Evolutionary conservation across 2,797 vertebrate species (phyloP).

Genomic region (Typhlichthys eigenmanni): DNA sequence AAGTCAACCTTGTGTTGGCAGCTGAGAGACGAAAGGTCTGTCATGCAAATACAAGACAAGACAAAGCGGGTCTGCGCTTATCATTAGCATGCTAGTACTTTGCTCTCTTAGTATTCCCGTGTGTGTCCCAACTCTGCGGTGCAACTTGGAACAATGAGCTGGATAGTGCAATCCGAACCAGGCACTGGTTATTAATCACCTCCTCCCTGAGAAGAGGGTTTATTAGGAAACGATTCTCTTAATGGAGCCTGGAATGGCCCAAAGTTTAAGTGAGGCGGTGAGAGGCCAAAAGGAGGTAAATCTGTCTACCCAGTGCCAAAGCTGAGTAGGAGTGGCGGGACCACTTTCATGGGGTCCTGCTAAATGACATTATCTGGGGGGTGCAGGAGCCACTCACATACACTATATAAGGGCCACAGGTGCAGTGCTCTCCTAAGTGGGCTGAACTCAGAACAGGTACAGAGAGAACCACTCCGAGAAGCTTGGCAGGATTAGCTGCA

Average conservation of each 20-base stretch:
- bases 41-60: too few species aligned
- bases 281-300: slow-evolving; percentile 54
- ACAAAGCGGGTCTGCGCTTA: slow-evolving; percentile 5
- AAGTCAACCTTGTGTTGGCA: background rate
- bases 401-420: slow-evolving; percentile 50
- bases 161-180: slow-evolving; percentile 55
- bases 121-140: slow-evolving; percentile 30
- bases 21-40: slow-evolving; percentile 3
- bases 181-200: slow-evolving; percentile 68
- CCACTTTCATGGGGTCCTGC: slow-evolving; percentile 27
- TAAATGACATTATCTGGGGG: slow-evolving; percentile 60
- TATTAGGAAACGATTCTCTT: slow-evolving; percentile 73
- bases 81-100: slow-evolving; percentile 29
- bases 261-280: slow-evolving; percentile 64
- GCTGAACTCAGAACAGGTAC: slow-evolving; percentile 27
- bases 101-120: slow-evolving; percentile 54
- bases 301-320: slow-evolving; percentile 53
- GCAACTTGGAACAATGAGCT: slow-evolving; percentile 31
- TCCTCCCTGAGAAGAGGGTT: slow-evolving; percentile 65
- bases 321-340: slow-evolving; percentile 34
- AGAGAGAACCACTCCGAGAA: slow-evolving; percentile 13
- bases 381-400: slow-evolving; percentile 49
- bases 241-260: slow-evolving; percentile 65
- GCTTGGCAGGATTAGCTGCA: slow-evolving; percentile 43
- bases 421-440: slow-evolving; percentile 23